Conservation (phyloP, 2,113 vertebrate genomes). For the Pontoporia blainvillei region DNA sequence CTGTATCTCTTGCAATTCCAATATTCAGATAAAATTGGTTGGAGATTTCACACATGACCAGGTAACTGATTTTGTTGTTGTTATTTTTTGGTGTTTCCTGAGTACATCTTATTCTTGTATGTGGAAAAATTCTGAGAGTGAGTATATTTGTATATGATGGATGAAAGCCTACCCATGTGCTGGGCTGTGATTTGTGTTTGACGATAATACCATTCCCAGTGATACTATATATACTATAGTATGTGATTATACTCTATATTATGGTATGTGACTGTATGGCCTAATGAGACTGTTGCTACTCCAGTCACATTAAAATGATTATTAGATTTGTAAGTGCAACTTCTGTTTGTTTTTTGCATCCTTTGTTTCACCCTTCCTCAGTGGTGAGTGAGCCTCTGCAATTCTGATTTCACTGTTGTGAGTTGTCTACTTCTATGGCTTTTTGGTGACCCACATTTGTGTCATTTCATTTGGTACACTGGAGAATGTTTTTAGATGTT, state of each 20-base stretch:
- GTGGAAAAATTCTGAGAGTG: not conserved
- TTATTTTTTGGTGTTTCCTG: not conserved
- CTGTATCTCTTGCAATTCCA: constrained; percentile 92
- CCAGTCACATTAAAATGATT: not conserved
- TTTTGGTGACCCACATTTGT: not conserved
- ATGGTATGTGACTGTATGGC: not conserved
- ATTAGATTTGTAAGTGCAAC: not conserved
- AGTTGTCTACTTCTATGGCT: not conserved
- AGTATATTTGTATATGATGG: not conserved
- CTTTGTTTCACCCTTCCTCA: not conserved
- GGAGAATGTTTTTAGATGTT: not conserved
- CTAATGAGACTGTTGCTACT: not conserved
- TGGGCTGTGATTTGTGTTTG: not conserved
- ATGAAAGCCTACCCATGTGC: not conserved
- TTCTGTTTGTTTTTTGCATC: not conserved
- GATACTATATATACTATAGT: accelerated
- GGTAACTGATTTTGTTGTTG: constrained; percentile 76
- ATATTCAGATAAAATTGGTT: constrained; percentile 94
- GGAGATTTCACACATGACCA: constrained; percentile 97
- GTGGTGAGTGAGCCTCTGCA: not conserved
- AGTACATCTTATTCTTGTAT: not conserved
- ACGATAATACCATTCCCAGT: not conserved
- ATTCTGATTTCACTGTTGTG: not conserved
- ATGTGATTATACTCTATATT: not conserved
- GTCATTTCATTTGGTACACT: not conserved